These are phyloP conservation scores for Brachyhypopomus occidentalis DNA, from an alignment of 2,113 vertebrate genomes.

Conservation along the genomic window DNA sequence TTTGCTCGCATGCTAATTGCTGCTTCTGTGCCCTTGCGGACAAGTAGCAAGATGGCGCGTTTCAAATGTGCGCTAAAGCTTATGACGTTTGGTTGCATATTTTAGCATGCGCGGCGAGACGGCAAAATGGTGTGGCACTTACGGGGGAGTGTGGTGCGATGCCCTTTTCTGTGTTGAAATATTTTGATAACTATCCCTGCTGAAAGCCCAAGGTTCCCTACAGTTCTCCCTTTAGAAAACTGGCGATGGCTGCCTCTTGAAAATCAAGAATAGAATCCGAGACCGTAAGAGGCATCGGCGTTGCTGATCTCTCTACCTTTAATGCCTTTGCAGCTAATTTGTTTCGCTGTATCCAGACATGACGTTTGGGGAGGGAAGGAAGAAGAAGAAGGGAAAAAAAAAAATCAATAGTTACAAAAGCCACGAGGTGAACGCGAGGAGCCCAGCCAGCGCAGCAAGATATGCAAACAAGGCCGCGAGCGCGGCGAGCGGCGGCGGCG, in stretches of 20 bases:
- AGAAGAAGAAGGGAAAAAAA: background rate
- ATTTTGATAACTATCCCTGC: background rate
- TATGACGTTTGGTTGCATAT: slow-evolving; percentile 64
- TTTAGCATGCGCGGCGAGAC: slow-evolving; percentile 54
- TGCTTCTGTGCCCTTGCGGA: slow-evolving; percentile 58
- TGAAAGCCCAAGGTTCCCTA: background rate
- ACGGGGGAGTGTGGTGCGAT: background rate
- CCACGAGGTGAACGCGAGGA: slow-evolving; percentile 37
- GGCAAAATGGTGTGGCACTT: slow-evolving; percentile 30
- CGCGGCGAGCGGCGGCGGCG: slow-evolving; percentile 17
- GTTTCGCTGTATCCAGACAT: slow-evolving; percentile 34
- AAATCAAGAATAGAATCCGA: background rate
- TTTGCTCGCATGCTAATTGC: slow-evolving; percentile 51
- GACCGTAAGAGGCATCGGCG: background rate
- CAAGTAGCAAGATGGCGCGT: slow-evolving; percentile 53
- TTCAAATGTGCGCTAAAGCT: slow-evolving; percentile 28
- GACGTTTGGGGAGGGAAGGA: background rate
- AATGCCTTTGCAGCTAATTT: slow-evolving; percentile 35
- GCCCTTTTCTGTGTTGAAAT: slow-evolving; percentile 17
- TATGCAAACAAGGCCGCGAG: slow-evolving; percentile 37
- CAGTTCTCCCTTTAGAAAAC: slow-evolving; percentile 5
- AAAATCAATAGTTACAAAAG: slow-evolving; percentile 36
- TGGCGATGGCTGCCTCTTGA: slow-evolving; percentile 11
- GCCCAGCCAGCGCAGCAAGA: slow-evolving; percentile 35
- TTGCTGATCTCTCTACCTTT: background rate